phyloP scores from a whole-genome alignment of 2,888 invertebrate genomes.

The Eretmocerus hayati region DNA sequence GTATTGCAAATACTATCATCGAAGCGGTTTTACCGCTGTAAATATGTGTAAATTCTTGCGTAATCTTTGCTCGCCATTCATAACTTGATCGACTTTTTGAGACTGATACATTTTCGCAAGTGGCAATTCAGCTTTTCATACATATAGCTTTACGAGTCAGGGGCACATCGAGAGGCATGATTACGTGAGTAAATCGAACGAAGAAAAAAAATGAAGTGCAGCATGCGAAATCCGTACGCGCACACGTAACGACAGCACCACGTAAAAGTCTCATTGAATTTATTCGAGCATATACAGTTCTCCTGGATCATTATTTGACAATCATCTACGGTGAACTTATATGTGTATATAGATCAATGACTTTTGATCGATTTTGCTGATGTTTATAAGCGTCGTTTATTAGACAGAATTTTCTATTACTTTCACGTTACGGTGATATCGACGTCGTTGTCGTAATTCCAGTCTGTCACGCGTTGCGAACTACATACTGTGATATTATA shows the following conservation, averaged over 20 bases:
- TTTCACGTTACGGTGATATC: neutral
- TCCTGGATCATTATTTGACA: no score
- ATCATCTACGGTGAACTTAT: no score
- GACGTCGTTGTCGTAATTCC: neutral
- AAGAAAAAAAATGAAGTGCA: neutral
- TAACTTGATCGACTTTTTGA: neutral
- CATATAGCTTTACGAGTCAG: no score
- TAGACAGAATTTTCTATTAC: neutral
- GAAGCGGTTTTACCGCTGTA: no score
- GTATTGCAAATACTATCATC: no score
- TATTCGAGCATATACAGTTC: neutral
- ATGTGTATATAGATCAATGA: no score
- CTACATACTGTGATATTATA: neutral
- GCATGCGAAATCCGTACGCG: neutral
- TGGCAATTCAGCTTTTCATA: no score
- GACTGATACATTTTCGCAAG: slow-evolving; percentile 1
- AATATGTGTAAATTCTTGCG: no score
- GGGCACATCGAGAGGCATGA: neutral
- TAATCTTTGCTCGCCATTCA: neutral
- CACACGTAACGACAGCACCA: neutral
- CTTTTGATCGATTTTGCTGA: no score
- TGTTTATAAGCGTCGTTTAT: neutral
- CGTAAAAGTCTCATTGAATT: neutral
- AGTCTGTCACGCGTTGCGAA: neutral
- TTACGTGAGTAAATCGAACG: slow-evolving; percentile 11